Evolutionary conservation across 2,113 vertebrate genomes (phyloP), one percentile per base, ranked within the genome.

Genomic region (Dendrocopos noguchii): DNA sequence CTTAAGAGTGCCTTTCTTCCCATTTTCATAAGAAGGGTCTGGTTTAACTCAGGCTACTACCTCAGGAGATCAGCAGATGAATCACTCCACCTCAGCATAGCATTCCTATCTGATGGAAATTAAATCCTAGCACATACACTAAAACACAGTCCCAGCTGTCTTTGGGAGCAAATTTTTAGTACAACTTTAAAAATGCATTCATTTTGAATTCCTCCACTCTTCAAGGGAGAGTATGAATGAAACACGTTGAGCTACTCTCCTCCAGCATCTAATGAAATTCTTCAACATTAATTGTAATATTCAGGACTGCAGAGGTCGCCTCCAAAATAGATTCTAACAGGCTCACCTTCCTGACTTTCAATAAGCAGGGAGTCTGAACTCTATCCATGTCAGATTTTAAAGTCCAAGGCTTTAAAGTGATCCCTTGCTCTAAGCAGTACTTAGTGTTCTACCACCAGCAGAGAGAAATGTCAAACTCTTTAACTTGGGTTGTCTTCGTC

Each of bases 361-460:
- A 57, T 64, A 87, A 73, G 55, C 18, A 50, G n/a, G 19, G n/a
- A 81, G 44, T 81, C 63, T 89, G n/a, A 57, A 68, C 15, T 15
- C 27, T 27, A 46, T 61, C 80, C 50, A 42, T 15, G 22, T 39
- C 34, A 77, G 55, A 60, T 39, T 87, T 82, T 60, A 73, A 95
- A 85, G 46, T 10, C 17, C n/a, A 65, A 57, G n/a, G 11, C 36
- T 91, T 93, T 87, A 66, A 92, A 91, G 17, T 1, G 7, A 9
- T 75, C 21, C 34, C 15, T 82, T 68, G 33, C 33, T 82, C 31
- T 82, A 27, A 84, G 28, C 39, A 76, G 55, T 68, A 85, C 65
- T 93, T 75, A 31, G 25, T 80, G 71, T 94, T 88, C 91, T 73
- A 20, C 55, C 76, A 83, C 64, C 76, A 80, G 56, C 56, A 85